Conservation (phyloP, 1,140 invertebrate species). For the Geopemphigus sp. region DNA sequence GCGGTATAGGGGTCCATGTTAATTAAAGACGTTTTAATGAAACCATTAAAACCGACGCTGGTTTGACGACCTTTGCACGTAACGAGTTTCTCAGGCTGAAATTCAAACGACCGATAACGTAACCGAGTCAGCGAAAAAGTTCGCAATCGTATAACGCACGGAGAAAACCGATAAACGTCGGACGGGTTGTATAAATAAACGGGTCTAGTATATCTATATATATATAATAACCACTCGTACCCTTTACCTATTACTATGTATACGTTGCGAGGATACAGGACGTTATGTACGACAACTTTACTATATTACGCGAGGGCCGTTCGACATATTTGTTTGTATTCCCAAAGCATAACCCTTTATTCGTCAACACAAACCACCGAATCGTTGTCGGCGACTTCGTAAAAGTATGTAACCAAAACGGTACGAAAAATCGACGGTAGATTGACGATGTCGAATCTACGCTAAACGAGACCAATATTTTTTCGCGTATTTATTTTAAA, state of each 20-base stretch:
- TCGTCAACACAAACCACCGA: not conserved
- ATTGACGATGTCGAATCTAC: too few relatives aligned
- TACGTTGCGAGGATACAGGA: not conserved
- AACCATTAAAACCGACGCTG: slow-evolving; percentile 33
- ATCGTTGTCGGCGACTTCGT: not conserved
- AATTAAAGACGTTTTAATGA: slow-evolving; percentile 46
- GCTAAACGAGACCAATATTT: too few relatives aligned
- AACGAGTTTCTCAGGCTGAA: not conserved
- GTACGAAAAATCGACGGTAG: too few relatives aligned
- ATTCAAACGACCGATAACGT: not conserved
- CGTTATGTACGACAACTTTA: not conserved
- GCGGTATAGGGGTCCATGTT: not conserved
- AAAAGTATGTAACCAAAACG: too few relatives aligned
- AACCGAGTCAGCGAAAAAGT: not conserved
- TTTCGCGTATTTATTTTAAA: too few relatives aligned
- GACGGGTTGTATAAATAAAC: not conserved
- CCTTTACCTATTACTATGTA: not conserved
- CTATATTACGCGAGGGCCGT: not conserved
- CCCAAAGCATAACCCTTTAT: slow-evolving; percentile 7
- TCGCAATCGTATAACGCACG: not conserved
- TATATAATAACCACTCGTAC: too few relatives aligned
- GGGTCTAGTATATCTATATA: not conserved
- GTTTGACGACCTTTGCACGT: slow-evolving; percentile 23
- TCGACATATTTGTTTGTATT: slow-evolving; percentile 26
- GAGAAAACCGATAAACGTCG: not conserved